Percentiles rank a stretch among this genome's conserved stretches.
phyloP scores from a whole-genome alignment of 2,113 vertebrate genomes.

The Tachycineta bicolor region DNA sequence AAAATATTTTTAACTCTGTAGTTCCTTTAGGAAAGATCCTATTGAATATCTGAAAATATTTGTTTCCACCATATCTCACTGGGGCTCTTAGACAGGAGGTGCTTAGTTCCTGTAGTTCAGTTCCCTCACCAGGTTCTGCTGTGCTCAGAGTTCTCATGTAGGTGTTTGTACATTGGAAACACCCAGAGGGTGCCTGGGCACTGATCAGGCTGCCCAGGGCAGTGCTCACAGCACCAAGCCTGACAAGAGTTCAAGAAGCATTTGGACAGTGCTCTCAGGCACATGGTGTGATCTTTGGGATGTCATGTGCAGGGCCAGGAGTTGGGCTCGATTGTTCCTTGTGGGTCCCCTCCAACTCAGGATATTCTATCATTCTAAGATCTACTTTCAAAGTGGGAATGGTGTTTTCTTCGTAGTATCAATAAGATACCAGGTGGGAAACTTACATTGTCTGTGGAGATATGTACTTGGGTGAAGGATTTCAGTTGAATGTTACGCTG shows the following conservation, averaged over 20 bases:
- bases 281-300: not conserved
- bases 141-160: not conserved
- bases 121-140: not conserved
- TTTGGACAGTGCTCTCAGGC: not conserved
- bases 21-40: not conserved
- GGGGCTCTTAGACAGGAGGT: not conserved
- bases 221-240: not conserved
- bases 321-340: fast-evolving
- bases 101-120: not conserved
- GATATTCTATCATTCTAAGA: not conserved
- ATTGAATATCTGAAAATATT: not conserved
- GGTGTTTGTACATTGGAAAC: not conserved
- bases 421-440: not conserved
- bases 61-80: not conserved
- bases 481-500: not conserved
- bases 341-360: not conserved
- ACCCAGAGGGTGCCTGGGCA: not conserved
- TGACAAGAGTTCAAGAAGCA: not conserved
- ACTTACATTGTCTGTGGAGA: fast-evolving
- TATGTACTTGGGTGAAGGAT: not conserved
- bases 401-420: not conserved
- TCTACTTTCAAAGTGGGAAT: not conserved
- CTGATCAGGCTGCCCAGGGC: not conserved
- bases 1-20: not conserved
- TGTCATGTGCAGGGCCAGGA: not conserved